Conservation (phyloP, 2,797 vertebrate species). For the Crossoptilon crossoptilon region DNA sequence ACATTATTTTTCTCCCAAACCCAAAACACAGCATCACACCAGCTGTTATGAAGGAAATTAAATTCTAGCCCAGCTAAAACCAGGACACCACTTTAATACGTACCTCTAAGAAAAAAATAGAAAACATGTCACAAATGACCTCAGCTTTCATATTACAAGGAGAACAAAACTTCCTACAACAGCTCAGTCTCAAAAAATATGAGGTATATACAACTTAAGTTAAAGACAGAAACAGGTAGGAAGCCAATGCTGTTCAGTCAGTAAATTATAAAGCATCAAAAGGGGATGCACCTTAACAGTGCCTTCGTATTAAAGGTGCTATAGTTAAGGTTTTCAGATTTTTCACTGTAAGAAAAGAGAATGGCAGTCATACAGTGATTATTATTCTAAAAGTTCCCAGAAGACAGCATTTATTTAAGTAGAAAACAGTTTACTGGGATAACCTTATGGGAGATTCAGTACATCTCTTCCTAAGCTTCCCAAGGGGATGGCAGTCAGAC, state of each 20-base stretch:
- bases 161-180: background rate
- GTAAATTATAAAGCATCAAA: background rate
- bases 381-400: background rate
- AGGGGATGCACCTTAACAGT: background rate
- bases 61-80: background rate
- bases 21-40: background rate
- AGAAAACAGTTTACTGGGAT: constrained; percentile 29
- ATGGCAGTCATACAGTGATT: background rate
- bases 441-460: constrained; percentile 39
- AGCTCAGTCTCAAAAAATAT: background rate
- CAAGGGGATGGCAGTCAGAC: constrained; percentile 55
- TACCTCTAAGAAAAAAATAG: background rate
- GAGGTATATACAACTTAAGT: background rate
- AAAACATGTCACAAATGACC: background rate
- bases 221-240: background rate
- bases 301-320: background rate
- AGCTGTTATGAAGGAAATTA: background rate
- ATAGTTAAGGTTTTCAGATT: background rate
- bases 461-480: constrained; percentile 53
- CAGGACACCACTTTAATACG: background rate
- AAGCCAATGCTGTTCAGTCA: background rate
- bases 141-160: background rate
- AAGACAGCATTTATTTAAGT: constrained; percentile 27
- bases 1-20: background rate
- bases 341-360: constrained; percentile 4